Evolutionary conservation across 2,113 vertebrate genomes (phyloP), one percentile per base, ranked within the genome.

Genomic region (Pseudolaguvia tuberculata): DNA sequence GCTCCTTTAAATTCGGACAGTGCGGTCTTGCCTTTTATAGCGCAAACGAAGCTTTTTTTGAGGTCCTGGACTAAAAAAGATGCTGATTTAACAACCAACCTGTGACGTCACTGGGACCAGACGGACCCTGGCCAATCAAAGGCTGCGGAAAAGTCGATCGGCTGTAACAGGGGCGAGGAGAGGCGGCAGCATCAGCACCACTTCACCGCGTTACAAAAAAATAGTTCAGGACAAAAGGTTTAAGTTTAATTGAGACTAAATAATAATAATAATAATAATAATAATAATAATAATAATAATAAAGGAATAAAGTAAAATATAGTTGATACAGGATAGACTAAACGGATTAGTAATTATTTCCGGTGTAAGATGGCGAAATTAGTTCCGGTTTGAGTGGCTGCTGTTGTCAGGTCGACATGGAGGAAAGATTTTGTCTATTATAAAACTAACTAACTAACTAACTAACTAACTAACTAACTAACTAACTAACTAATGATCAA

Each of bases 1-100:
- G 80, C 61, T 59, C 58, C 72, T 74, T 73, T 70, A 79, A 79
- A 53, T 68, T 73, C 45, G 20, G 18, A 11, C 56, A 35, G 35
- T 45, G 47, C 76, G 17, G 63, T 51, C 73, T 45, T 42, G 72
- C 51, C 45, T 78, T 82, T 83, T 83, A 85, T 82, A 79, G 42
- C 72, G 66, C 67, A 31, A 57, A 52, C 63, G 42, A 66, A 53
- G 73, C 55, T 70, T 57, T 57, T 57, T 31, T 35, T 68, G 50
- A 18, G 17, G 23, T 50, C 13, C 15, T 50, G 11, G 66, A 76
- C 73, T 80, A 68, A 72, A 77, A 82, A 53, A 73, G 50, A 82
- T 78, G 78, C 82, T 81, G 62, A 77, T 81, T 67, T 73, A 56
- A 68, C 62, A 62, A 31, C 23, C 35, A 35, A 31, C 1, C 31